Base-by-base conservation (phyloP, 2,797 vertebrate genomes). In the Smutsia gigantea region DNA sequence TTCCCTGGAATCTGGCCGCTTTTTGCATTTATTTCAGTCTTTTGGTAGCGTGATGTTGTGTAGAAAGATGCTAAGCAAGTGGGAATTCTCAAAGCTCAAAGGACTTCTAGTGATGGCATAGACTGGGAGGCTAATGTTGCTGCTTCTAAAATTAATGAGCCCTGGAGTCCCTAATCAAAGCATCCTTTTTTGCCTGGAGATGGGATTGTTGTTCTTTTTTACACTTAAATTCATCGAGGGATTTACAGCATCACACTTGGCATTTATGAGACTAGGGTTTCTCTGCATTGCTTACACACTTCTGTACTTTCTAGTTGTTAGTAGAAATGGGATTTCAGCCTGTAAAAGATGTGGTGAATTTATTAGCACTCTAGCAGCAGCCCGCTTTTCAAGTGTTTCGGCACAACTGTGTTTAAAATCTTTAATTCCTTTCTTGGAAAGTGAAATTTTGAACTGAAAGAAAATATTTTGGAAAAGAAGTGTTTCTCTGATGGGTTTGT, bases 71-170 rank as follows among this genome's bases (percentile, higher is more conserved):
- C 90, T 87, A 68, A 93, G 79, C 97, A 86, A 79, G 19, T 94
- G 97, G 97, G 95, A 96, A 97, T 97, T 94, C 37, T 83, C 61
- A 93, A 97, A 95, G n/a, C 97, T 96, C 95, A 81, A 34, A 75
- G 94, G 96, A 42, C 49, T 87, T 88, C 34, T 81, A 11, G 85
- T 89, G 92, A 91, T 89, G 96, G 82, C 94, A 85, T 25, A 85
- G 63, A 57, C 79, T 74, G 85, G 93, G 91, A 94, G 88, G 74
- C 87, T 95, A 92, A 88, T 87, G 81, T 71, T 64, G 86, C 81
- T 87, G 89, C 90, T 96, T 93, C 87, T 95, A 75, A 97, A 96
- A 94, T 97, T 96, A 97, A 96, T 82, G 59, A 29, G 87, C 95
- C 92, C 90, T 59, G 21, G 95, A 95, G 64, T 97, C 90, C 95